Percentiles rank a stretch among this genome's conserved stretches.
Evolutionary conservation across 2,888 invertebrate genomes (phyloP).

Genomic region (Megaustenia siamemsis): DNA sequence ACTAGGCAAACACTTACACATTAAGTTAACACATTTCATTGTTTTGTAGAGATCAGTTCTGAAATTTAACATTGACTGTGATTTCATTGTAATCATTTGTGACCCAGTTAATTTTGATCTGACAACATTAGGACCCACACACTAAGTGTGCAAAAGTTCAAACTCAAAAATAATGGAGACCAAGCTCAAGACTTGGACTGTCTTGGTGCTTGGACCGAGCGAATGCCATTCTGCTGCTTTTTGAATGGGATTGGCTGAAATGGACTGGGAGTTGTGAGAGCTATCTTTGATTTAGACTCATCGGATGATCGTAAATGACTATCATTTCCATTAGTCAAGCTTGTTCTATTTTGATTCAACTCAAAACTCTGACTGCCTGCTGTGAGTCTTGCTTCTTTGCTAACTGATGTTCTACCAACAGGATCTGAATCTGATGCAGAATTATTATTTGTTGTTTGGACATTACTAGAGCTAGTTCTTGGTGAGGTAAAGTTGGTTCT

Average conservation of each 20-base stretch:
- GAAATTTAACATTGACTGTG: too few relatives aligned
- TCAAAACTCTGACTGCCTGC: neutral
- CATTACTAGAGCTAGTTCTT: neutral
- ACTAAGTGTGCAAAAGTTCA: too few relatives aligned
- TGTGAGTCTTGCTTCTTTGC: neutral
- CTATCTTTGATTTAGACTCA: neutral
- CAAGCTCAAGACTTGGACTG: neutral
- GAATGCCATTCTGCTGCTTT: constrained; percentile 41
- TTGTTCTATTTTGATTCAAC: neutral
- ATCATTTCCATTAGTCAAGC: neutral
- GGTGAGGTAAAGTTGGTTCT: neutral
- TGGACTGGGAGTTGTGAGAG: neutral
- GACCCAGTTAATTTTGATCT: too few relatives aligned
- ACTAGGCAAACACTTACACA: too few relatives aligned
- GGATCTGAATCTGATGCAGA: neutral
- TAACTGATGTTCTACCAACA: neutral
- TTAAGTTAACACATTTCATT: too few relatives aligned
- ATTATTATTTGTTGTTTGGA: too few relatives aligned
- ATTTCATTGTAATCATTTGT: too few relatives aligned
- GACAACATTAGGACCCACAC: too few relatives aligned
- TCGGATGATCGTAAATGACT: neutral
- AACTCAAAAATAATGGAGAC: too few relatives aligned
- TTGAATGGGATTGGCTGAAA: constrained; percentile 49
- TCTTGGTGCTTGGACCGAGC: constrained; percentile 27
- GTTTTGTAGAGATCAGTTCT: too few relatives aligned